Evolutionary conservation across 2,113 vertebrate genomes (phyloP).

Genomic region (Hippocampus comes): DNA sequence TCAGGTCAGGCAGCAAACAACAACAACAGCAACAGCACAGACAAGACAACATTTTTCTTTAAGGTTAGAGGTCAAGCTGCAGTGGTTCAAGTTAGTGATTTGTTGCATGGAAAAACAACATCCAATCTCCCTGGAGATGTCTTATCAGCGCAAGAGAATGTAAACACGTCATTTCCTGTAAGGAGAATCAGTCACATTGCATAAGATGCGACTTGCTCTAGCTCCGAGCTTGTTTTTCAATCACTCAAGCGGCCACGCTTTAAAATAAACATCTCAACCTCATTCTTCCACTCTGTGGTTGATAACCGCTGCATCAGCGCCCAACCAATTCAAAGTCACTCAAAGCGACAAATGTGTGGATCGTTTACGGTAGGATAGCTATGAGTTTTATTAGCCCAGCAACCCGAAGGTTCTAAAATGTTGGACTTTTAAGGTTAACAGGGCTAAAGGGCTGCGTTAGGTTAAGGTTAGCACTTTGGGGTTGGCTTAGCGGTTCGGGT

Average conservation of each 20-base stretch:
- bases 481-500: no score
- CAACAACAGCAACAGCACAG: not conserved
- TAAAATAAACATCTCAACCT: not conserved
- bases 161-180: conserved; percentile 50
- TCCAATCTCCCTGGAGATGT: conserved; percentile 1
- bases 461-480: no score
- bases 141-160: conserved; percentile 36
- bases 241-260: not conserved
- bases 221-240: not conserved
- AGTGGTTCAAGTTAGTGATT: not conserved
- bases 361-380: no score
- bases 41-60: not conserved
- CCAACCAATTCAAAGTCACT: no score
- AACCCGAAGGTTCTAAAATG: no score
- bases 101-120: conserved; percentile 1
- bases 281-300: not conserved
- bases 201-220: conserved; percentile 9
- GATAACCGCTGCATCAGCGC: no score
- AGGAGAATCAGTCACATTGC: conserved; percentile 3
- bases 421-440: no score
- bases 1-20: conserved; percentile 66
- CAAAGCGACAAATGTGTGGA: no score
- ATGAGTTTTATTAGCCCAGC: no score
- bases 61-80: not conserved
- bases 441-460: no score